Evolutionary conservation across 2,888 invertebrate genomes (phyloP).

Genomic region (Diadegma fenestrale): DNA sequence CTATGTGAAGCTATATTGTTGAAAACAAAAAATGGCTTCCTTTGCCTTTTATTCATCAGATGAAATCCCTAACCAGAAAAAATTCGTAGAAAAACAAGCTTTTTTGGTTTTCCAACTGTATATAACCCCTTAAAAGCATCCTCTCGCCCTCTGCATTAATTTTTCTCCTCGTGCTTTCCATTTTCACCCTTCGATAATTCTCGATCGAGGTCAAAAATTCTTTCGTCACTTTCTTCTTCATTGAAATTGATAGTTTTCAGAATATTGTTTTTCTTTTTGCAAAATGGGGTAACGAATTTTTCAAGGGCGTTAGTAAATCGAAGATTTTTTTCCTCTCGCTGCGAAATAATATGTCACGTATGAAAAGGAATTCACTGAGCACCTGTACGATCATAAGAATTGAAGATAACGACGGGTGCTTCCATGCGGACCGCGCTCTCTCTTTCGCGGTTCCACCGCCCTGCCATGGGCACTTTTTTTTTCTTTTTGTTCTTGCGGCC

Average conservation of each 20-base stretch:
- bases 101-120: too few species aligned
- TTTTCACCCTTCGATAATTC: conserved; percentile 7
- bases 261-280: not conserved
- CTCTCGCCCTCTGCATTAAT: conserved; percentile 15
- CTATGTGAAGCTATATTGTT: too few species aligned
- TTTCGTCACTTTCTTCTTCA: too few species aligned
- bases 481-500: conserved; percentile 10
- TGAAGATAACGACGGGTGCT: conserved; percentile 61
- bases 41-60: too few species aligned
- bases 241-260: not conserved
- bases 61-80: too few species aligned
- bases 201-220: not conserved
- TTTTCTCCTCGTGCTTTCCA: not conserved
- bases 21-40: too few species aligned
- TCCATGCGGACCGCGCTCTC: conserved; percentile 17
- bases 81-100: too few species aligned
- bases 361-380: conserved; percentile 55
- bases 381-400: conserved; percentile 56
- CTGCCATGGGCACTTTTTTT: conserved; percentile 1
- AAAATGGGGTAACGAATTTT: not conserved
- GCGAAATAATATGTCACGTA: conserved; percentile 36
- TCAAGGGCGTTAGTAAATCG: not conserved
- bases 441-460: conserved; percentile 1
- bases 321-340: not conserved
- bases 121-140: conserved; percentile 50